Evolutionary conservation across 2,888 invertebrate genomes (phyloP).

Genomic region (Hemicrepidius hirtus): DNA sequence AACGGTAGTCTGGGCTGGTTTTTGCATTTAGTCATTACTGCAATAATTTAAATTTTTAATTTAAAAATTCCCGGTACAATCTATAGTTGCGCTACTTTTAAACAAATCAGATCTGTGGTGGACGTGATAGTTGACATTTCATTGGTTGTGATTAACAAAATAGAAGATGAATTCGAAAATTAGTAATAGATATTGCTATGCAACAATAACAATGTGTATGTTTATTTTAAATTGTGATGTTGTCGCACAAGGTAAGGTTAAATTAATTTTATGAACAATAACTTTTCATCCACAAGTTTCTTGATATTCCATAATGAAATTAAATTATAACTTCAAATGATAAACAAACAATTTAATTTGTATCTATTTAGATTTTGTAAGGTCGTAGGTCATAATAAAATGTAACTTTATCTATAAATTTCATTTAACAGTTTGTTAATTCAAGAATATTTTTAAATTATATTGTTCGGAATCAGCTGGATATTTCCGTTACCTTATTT

Average conservation of each 20-base stretch:
- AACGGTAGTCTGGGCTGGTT: constrained; percentile 6
- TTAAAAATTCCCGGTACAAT: neutral
- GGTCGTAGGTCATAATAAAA: too few species aligned
- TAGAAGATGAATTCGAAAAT: neutral
- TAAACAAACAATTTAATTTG: too few species aligned
- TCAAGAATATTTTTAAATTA: too few species aligned
- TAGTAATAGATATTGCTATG: neutral
- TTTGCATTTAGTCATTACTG: constrained; percentile 4
- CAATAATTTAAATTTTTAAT: neutral
- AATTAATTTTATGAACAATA: neutral
- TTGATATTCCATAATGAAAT: too few species aligned
- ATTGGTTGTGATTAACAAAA: neutral
- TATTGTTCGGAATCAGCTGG: too few species aligned
- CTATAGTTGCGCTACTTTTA: neutral
- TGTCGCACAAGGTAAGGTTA: constrained; percentile 5
- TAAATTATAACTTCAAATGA: too few species aligned
- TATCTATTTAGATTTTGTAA: too few species aligned
- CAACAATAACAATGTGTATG: neutral
- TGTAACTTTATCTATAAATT: too few species aligned
- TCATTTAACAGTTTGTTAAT: too few species aligned
- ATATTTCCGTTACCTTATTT: too few species aligned
- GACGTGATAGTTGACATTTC: too few species aligned
- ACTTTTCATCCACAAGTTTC: too few species aligned
- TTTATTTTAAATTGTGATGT: neutral
- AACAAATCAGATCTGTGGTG: neutral